Evolutionary conservation across 2,888 invertebrate species (phyloP), one percentile per base, ranked within the genome.

Genomic region (Macrostomum cliftonense): DNA sequence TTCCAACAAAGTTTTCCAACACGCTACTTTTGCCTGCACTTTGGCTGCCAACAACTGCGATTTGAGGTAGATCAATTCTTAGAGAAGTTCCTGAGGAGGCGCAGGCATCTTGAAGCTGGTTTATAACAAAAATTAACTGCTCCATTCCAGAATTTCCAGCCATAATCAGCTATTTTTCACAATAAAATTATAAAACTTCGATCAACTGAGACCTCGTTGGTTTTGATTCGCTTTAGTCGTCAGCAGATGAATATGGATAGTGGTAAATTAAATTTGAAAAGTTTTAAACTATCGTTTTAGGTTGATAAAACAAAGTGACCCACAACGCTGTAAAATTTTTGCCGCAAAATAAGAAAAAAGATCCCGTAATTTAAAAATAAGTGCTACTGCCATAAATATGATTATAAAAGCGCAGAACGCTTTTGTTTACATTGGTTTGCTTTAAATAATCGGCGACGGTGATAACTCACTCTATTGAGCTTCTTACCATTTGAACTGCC

Each of bases 91-190:
- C 97, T 73, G 97, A 78, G 71, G 86, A 84, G 61, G 93, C 85
- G 76, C 97, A 97, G 61, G 95, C 95, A 85, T 97, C 97, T 78
- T 97, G 97, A 70, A 97, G 79, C 77, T 87, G 89, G 77, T 97
- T 97, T 71, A 97, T 95, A 71, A 97, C 84, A 58, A 95, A 93
- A 76, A 97, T 97, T 72, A 97, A 79, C 73, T 84, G 83, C 76
- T 95, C 93, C 93, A 97, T 93, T 58, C 77, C 76, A 58, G 65
- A 57, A 61, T 76, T 76, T 49, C 67, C 65, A 50, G 67, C 48
- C 57, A 28, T 28, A 7, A 28, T 28, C 9, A 7, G 5, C 28
- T 28, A n/a, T n/a, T n/a, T n/a, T n/a, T n/a, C n/a, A n/a, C n/a
- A n/a, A n/a, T n/a, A n/a, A n/a, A n/a, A n/a, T n/a, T n/a, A n/a